Conservation (phyloP, 2,797 vertebrate species). For the Coreius guichenoti region DNA sequence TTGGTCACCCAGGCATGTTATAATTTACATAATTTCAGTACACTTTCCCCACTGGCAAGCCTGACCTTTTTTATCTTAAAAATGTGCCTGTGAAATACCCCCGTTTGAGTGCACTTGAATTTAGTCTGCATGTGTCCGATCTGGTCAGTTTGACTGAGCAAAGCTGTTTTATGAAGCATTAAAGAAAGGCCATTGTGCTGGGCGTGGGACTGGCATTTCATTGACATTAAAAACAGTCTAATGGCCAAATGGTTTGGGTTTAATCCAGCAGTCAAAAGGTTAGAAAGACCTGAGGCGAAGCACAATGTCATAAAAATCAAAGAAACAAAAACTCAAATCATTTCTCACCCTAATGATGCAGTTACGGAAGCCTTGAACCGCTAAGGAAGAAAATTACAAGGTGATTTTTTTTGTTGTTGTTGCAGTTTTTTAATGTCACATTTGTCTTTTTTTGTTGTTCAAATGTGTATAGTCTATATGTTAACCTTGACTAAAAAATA, state of each 20-base stretch:
- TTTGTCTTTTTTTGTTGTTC: not conserved
- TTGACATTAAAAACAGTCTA: conserved; percentile 53
- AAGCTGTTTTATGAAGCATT: conserved; percentile 46
- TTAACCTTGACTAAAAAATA: not conserved
- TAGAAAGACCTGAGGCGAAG: conserved; percentile 29
- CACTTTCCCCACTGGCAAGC: not conserved
- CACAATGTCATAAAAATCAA: conserved; percentile 13
- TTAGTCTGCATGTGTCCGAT: conserved; percentile 31
- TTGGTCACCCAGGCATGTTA: conserved; percentile 15
- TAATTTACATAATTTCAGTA: conserved; percentile 39
- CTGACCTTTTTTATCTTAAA: conserved; percentile 42
- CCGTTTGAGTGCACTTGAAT: conserved; percentile 45
- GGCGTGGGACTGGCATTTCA: conserved; percentile 39
- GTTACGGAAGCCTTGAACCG: not conserved
- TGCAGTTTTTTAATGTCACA: too few species aligned
- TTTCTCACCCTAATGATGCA: conserved; percentile 8
- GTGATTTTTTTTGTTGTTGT: not conserved
- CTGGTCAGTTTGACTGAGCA: conserved; percentile 44
- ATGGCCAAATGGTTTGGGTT: conserved; percentile 32
- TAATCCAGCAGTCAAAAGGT: conserved; percentile 34
- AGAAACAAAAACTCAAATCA: not conserved
- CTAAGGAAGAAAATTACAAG: not conserved
- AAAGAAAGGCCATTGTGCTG: conserved; percentile 49
- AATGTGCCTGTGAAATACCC: conserved; percentile 31
- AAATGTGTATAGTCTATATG: not conserved